Conservation (phyloP, 2,113 vertebrate species). For the Arizona elegans region DNA sequence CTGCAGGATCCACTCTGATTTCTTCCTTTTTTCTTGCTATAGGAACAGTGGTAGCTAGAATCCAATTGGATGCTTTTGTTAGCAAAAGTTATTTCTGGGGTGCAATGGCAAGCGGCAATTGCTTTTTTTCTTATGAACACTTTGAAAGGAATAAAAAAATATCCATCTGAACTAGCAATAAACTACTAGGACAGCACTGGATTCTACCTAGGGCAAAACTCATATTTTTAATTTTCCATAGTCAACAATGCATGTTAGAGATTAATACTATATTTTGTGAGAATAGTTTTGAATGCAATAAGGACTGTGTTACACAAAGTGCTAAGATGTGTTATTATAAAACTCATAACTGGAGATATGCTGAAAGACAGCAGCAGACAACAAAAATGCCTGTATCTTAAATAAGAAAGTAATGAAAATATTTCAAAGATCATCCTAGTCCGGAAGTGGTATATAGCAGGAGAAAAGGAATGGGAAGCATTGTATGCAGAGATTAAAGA, state of each 20-base stretch:
- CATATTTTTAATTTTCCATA: neutral
- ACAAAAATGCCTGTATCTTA: rapidly evolving
- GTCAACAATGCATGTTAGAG: neutral
- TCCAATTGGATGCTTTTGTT: neutral
- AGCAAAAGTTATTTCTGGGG: neutral
- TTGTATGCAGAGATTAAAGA: neutral
- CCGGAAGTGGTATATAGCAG: neutral
- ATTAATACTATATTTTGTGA: neutral
- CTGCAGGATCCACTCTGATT: neutral
- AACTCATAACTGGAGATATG: neutral
- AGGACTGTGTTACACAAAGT: neutral
- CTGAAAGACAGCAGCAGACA: neutral
- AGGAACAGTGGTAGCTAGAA: neutral
- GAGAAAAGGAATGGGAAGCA: neutral
- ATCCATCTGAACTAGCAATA: neutral
- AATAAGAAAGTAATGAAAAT: slow-evolving; percentile 4
- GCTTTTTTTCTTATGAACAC: neutral
- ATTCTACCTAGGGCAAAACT: neutral
- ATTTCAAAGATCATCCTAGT: neutral
- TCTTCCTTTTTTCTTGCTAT: neutral
- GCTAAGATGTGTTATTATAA: neutral
- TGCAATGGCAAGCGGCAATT: neutral
- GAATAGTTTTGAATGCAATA: neutral
- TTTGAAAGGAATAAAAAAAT: neutral
- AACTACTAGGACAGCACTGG: neutral